Evolutionary conservation across 2,888 invertebrate species (phyloP).

Genomic region (Isoperla grammatica): DNA sequence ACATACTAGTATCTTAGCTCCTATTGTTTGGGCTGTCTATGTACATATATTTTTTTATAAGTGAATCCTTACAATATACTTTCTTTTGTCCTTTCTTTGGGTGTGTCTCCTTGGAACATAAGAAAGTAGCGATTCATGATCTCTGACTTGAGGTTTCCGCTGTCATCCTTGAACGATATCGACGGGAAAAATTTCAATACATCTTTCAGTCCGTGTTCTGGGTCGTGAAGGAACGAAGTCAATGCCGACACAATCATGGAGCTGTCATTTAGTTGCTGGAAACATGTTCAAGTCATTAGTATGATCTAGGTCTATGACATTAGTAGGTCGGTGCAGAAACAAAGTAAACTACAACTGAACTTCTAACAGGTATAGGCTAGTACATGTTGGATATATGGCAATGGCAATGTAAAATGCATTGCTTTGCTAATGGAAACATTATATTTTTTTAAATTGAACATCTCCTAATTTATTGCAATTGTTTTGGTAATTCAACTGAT

Average conservation of each 20-base stretch:
- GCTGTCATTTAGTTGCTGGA: constrained; percentile 86
- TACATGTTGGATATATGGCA: too few relatives aligned
- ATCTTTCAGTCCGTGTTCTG: constrained; percentile 55
- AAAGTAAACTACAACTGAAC: constrained; percentile 16
- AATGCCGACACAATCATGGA: constrained; percentile 88
- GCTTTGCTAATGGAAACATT: too few relatives aligned
- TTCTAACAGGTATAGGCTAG: too few relatives aligned
- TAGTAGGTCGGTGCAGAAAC: background rate
- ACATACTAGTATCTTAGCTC: too few relatives aligned
- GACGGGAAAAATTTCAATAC: constrained; percentile 71
- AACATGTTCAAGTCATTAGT: constrained; percentile 32
- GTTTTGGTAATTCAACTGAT: too few relatives aligned
- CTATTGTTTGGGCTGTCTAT: too few relatives aligned
- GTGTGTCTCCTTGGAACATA: constrained; percentile 63
- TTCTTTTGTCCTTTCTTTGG: constrained; percentile 41
- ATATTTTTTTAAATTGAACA: too few relatives aligned
- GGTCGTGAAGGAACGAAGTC: constrained; percentile 66
- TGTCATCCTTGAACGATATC: constrained; percentile 59
- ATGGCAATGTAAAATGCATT: too few relatives aligned
- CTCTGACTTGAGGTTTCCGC: constrained; percentile 63
- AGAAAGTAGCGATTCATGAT: constrained; percentile 84
- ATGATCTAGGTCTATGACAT: background rate
- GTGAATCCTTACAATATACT: constrained; percentile 39
- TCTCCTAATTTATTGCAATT: too few relatives aligned
- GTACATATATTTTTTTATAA: too few relatives aligned